phyloP scores from a whole-genome alignment of 1,140 invertebrate genomes.

The Mycetomoellerius zeteki region DNA sequence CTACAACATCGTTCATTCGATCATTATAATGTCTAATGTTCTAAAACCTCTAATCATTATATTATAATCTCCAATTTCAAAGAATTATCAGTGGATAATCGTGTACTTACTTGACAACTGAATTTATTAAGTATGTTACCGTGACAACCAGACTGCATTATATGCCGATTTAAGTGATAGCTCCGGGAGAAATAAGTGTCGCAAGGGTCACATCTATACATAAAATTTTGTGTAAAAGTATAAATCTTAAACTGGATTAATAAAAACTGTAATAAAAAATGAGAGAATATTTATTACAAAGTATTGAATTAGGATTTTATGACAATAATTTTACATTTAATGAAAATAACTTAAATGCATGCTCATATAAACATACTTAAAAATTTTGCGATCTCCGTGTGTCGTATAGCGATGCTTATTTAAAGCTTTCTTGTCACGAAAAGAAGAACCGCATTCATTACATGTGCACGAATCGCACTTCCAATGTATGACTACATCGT shows the following conservation, averaged over 20 bases:
- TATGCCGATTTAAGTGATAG: slow-evolving; percentile 92
- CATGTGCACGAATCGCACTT: slow-evolving; percentile 85
- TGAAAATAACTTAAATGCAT: background rate
- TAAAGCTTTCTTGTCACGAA: slow-evolving; percentile 86
- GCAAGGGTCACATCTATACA: slow-evolving; percentile 88
- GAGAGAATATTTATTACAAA: background rate
- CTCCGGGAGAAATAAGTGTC: slow-evolving; percentile 91
- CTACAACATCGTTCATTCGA: slow-evolving; percentile 81
- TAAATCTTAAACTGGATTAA: background rate
- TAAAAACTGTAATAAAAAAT: slow-evolving; percentile 75
- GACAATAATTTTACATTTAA: slow-evolving; percentile 52
- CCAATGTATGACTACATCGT: slow-evolving; percentile 86
- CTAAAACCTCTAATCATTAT: too few relatives aligned
- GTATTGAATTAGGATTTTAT: background rate
- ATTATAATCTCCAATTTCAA: background rate
- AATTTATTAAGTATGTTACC: slow-evolving; percentile 88
- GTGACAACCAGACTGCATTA: slow-evolving; percentile 91
- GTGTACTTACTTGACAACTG: slow-evolving; percentile 88
- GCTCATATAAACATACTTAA: slow-evolving; percentile 73
- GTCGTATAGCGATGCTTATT: slow-evolving; percentile 87
- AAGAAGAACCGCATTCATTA: slow-evolving; percentile 85
- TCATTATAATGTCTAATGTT: background rate
- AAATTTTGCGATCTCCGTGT: slow-evolving; percentile 81
- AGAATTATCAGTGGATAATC: background rate
- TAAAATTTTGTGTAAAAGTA: slow-evolving; percentile 62